These are phyloP conservation scores for Enteromius radiatus DNA, from an alignment of 2,797 vertebrate species.

Conservation along the genomic window DNA sequence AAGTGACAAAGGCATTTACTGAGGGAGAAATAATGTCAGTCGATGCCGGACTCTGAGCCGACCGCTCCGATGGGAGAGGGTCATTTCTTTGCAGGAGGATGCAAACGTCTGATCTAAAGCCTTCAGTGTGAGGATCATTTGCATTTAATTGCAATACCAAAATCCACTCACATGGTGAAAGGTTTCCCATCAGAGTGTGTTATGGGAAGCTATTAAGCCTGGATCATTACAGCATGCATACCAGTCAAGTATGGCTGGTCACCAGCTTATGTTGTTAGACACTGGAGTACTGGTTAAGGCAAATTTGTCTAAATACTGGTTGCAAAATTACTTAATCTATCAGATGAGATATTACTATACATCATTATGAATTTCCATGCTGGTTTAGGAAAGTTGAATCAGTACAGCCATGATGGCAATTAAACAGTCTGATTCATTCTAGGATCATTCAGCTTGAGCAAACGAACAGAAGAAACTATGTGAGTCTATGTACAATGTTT, in stretches of 20 bases:
- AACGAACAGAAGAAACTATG: neutral
- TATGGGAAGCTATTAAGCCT: constrained; percentile 11
- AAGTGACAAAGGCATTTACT: constrained; percentile 60
- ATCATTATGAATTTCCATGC: neutral
- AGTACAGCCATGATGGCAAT: neutral
- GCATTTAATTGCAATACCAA: constrained; percentile 64
- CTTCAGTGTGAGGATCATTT: constrained; percentile 54
- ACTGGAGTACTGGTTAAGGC: neutral
- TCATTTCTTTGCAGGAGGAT: constrained; percentile 32
- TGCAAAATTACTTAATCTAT: neutral
- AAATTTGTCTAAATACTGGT: neutral
- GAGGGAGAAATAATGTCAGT: constrained; percentile 46
- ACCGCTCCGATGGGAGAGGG: constrained; percentile 17
- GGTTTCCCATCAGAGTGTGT: neutral
- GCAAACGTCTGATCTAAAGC: constrained; percentile 39
- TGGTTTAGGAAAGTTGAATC: neutral
- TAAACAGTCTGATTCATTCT: neutral
- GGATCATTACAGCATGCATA: neutral
- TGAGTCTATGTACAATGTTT: neutral
- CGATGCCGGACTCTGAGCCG: constrained; percentile 21
- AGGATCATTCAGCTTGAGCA: neutral
- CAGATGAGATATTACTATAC: neutral
- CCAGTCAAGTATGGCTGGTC: constrained; percentile 4
- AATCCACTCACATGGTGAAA: constrained; percentile 18
- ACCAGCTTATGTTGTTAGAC: neutral